A percentile compares a stretch with the other conserved stretches of the same genome.
Conservation (phyloP, 2,888 invertebrate species). For the Himalopsyche kuldschensis region DNA sequence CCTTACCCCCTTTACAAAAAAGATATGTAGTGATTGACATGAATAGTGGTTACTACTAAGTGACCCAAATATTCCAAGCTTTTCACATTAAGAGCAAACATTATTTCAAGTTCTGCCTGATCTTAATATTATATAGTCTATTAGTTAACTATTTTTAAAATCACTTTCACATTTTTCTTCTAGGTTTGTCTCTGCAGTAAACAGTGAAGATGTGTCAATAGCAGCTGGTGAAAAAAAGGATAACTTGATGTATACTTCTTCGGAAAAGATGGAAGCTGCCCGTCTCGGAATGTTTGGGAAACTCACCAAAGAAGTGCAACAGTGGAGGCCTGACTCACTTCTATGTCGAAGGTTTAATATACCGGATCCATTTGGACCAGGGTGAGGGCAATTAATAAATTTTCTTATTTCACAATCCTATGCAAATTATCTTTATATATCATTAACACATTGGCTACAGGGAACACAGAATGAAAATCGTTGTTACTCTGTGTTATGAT, state of each 20-base stretch:
- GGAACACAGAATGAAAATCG: too few species aligned
- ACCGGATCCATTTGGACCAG: slow-evolving; percentile 75
- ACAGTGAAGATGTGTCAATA: slow-evolving; percentile 49
- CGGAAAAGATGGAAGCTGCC: slow-evolving; percentile 70
- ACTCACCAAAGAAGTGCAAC: slow-evolving; percentile 65
- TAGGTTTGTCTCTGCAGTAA: slow-evolving; percentile 65
- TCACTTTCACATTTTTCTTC: slow-evolving; percentile 48
- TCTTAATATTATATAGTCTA: too few species aligned
- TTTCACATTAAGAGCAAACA: too few species aligned
- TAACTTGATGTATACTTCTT: slow-evolving; percentile 50
- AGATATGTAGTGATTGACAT: too few species aligned
- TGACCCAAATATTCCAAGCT: too few species aligned
- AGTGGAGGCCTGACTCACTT: slow-evolving; percentile 83
- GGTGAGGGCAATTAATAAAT: slow-evolving; percentile 47
- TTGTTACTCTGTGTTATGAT: too few species aligned
- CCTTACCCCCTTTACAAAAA: too few species aligned
- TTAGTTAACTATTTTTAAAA: not conserved
- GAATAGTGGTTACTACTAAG: too few species aligned
- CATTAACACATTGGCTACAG: too few species aligned
- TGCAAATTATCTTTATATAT: slow-evolving; percentile 14
- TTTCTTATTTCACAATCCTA: not conserved
- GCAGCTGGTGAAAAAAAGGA: slow-evolving; percentile 52
- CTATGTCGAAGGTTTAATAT: slow-evolving; percentile 94
- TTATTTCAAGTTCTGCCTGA: too few species aligned
- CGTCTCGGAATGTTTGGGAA: slow-evolving; percentile 76